Evolutionary conservation across 2,888 invertebrate species (phyloP), one percentile per base, ranked within the genome.

Genomic region (Agonopterix subpropinquella): DNA sequence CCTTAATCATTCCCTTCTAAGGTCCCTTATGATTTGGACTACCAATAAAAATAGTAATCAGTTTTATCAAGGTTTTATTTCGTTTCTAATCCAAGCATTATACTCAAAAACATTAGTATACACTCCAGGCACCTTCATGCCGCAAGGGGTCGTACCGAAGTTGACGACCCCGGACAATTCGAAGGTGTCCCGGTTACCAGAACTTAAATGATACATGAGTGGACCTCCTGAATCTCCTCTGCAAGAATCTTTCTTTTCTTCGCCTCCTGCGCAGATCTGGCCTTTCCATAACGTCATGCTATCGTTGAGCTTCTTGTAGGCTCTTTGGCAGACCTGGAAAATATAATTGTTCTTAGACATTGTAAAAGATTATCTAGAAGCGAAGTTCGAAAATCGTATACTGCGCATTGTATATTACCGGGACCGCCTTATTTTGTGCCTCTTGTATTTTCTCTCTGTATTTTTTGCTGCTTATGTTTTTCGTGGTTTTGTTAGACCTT

Each of bases 151-250:
- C 0, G 91, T 91, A 1, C 92, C 92, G 55, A 90, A 92, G 4
- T 92, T 92, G 11, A 92, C 92, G 9, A 92, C 71, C 0, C 92
- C 92, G 2, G 66, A 28, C 1, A 67, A 65, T 47, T 81, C 83
- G 11, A 64, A 67, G 0, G 45, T 57, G 10, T 61, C 58, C 7
- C 55, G 62, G 36, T 67, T 67, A 8, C 77, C 67, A 28, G 28
- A 28, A 28, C 28, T 28, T 28, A 28, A 5, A 7, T 1, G 39
- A 15, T 69, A 70, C 88, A 92, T 91, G 9, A 92, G 76, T 0
- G 92, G 92, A 0, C 92, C 92, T 0, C 92, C 92, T 41, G 91
- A 91, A 59, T 92, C 92, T 0, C 92, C 92, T 35, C 81, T 70
- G 62, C 92, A 92, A 0, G 92, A 89, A 65, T 92, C 92, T 57